Base-by-base conservation (phyloP, 2,113 vertebrate genomes). In the Chionis minor region DNA sequence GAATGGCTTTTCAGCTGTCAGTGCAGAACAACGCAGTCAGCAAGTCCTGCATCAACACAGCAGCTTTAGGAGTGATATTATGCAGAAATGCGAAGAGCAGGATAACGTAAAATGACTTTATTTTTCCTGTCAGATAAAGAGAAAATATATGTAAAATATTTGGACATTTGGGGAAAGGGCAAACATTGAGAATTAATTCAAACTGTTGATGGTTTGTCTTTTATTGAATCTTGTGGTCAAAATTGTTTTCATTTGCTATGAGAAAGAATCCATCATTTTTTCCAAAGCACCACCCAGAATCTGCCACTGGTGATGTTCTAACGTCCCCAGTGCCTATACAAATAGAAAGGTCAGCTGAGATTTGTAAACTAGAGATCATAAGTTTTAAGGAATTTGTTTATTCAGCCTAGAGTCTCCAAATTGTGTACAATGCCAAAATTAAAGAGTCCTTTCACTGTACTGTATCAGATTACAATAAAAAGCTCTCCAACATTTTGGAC, bases 321-420 rank as follows among this genome's bases (percentile, higher is more conserved):
- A 97, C 81, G 30, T 94, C 82, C 92, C 83, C 85, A 91, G 93
- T 96, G 92, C 94, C 94, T 97, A 91, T 92, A 96, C 96, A 97
- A 98, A 97, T 92, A 97, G 84, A 93, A 72, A 94, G 95, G 97
- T 98, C 98, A 97, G 88, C 95, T 96, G 92, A 87, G 98, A 97
- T 97, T 97, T 97, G 95, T 98, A 97, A 98, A 97, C 95, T 97
- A 93, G 94, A 96, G 98, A 97, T 97, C 95, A 97, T 67, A 96
- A 88, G 61, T 96, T 97, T 94, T 85, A 94, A 96, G 94, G 97
- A 97, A 97, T 96, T 97, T 98, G 98, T 98, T 97, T 98, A 96
- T 97, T 97, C 96, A 97, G 95, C 94, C 97, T 96, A 71, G 88
- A 97, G 93, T 96, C 96, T 98, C 95, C 88, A 96, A 97, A 98